Base-by-base conservation (phyloP, 2,888 invertebrate genomes). In the Elmis aenea region DNA sequence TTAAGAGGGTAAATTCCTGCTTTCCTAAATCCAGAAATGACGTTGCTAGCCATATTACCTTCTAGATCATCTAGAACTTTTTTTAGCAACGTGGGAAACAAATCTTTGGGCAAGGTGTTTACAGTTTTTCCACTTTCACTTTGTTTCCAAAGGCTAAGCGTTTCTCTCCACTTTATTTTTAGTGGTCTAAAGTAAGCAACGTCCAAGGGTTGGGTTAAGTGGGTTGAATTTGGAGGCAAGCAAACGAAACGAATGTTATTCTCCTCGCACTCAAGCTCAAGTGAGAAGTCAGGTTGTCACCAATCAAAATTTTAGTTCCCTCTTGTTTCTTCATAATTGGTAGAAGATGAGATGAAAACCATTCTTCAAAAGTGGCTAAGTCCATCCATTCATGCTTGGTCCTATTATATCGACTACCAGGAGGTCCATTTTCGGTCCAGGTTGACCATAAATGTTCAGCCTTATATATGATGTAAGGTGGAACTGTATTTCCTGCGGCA, bases 161-260 rank as follows among this genome's bases (percentile, higher is more conserved):
- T 36, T 22, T 38, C 26, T 15, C 52, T 16, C 57, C 58, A 57
- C 18, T 32, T 39, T 14, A 29, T 38, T 46, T 59, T 58, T 41
- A 59, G 30, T 11, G 57, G 53, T 5, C 38, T 30, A 38, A 57
- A 58, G 26, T 50, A 52, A 11, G 54, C 48, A 4, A 58, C 55
- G 39, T 57, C 59, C 12, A 60, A 46, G 4, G 56, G 57, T 33
- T 60, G 57, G 2, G 46, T 41, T 8, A 55, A 31, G 24, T 55
- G 57, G 4, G 58, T 60, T 13, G 54, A 45, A 39, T 62, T 61
- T 13, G 60, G 51, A 15, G 60, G 59, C 21, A n/a, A n/a, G n/a
- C n/a, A n/a, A n/a, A 64, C 46, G 45, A 64, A 65, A 13, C 34
- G 39, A 33, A 66, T 62, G 44, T 61, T 50, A 41, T 61, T 51